Percentiles rank a stretch among this genome's conserved stretches.
phyloP scores from a whole-genome alignment of 2,888 invertebrate genomes.

The Lypha dubia region DNA sequence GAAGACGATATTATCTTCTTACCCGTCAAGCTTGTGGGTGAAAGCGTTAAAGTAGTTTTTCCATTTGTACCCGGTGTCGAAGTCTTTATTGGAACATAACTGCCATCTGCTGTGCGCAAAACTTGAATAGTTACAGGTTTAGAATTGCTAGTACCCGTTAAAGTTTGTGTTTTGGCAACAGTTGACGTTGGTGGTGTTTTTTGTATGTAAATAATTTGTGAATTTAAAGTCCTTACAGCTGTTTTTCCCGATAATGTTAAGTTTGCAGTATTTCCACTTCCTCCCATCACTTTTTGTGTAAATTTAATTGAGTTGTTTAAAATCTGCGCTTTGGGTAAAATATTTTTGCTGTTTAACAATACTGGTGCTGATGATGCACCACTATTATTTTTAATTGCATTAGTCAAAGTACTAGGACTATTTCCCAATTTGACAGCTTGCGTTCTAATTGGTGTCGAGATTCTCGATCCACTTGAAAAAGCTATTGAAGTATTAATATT shows the following conservation, averaged over 20 bases:
- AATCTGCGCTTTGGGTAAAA: conserved; percentile 71
- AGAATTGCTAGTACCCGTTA: conserved; percentile 42
- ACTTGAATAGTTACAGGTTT: conserved; percentile 77
- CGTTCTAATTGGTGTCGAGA: conserved; percentile 46
- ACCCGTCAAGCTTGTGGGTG: conserved; percentile 72
- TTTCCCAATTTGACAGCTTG: conserved; percentile 55
- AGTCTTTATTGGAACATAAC: conserved; percentile 75
- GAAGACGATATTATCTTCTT: conserved; percentile 74
- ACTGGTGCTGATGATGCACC: conserved; percentile 51
- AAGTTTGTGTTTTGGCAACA: conserved; percentile 26
- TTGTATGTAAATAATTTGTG: conserved; percentile 84
- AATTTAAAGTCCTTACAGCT: conserved; percentile 81
- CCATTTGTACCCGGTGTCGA: conserved; percentile 48
- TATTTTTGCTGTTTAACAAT: conserved; percentile 71
- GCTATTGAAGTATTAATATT: conserved; percentile 51
- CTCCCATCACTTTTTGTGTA: conserved; percentile 59
- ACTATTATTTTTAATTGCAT: conserved; percentile 44
- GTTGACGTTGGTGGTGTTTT: conserved; percentile 73
- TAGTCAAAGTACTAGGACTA: conserved; percentile 19
- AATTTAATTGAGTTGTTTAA: conserved; percentile 70
- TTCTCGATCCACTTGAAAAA: conserved; percentile 39
- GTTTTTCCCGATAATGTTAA: conserved; percentile 74
- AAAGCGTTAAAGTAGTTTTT: conserved; percentile 74
- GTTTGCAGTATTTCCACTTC: conserved; percentile 54
- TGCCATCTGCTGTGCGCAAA: conserved; percentile 77